A percentile compares a stretch with the other conserved stretches of the same genome.
These are phyloP conservation scores for Dione juno DNA, from an alignment of 2,888 invertebrate genomes.

Conservation along the genomic window DNA sequence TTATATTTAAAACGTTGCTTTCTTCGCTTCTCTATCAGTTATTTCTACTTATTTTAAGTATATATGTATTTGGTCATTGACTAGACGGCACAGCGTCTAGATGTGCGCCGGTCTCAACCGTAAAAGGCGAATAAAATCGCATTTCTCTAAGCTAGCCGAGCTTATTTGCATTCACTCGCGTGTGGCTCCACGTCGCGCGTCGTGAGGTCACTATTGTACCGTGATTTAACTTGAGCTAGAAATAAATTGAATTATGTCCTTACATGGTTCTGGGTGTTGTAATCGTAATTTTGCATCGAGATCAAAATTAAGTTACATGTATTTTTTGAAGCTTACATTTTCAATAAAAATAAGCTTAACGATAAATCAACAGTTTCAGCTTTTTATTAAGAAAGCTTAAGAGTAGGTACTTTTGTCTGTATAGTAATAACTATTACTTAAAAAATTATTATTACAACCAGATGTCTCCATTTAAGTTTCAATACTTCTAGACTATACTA, in stretches of 20 bases:
- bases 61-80: neutral
- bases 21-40: no score
- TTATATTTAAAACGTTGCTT: no score
- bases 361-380: no score
- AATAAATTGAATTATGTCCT: conserved; percentile 27
- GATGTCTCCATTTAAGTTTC: no score
- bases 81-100: conserved; percentile 22
- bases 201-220: conserved; percentile 31
- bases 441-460: no score
- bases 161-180: conserved; percentile 37
- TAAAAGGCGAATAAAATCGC: conserved; percentile 29
- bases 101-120: conserved; percentile 19
- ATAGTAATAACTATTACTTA: no score
- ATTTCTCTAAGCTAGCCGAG: conserved; percentile 37
- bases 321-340: no score
- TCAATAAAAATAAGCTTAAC: no score
- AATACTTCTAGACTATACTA: no score
- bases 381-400: no score
- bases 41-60: neutral
- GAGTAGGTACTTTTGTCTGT: no score
- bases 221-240: conserved; percentile 19
- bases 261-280: neutral
- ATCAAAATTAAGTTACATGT: neutral
- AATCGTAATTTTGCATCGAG: neutral
- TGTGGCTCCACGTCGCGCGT: conserved; percentile 23